Conservation (phyloP, 2,113 vertebrate genomes). For the Myotis lucifugus region DNA sequence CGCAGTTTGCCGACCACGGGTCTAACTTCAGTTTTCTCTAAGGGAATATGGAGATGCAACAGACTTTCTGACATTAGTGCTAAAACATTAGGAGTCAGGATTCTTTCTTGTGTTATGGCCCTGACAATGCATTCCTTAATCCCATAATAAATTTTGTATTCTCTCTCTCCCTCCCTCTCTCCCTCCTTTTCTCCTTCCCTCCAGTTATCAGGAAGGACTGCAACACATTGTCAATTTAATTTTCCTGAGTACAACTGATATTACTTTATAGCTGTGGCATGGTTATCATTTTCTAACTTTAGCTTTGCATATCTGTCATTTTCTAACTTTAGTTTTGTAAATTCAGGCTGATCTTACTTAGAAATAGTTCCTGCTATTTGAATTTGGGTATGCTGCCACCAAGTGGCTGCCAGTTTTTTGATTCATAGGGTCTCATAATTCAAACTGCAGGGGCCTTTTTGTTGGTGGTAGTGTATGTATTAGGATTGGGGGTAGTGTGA, state of each 20-base stretch:
- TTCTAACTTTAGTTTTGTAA: conserved; percentile 68
- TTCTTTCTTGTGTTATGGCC: conserved; percentile 36
- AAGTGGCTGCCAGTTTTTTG: conserved; percentile 55
- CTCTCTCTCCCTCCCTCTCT: not conserved
- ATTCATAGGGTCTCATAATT: not conserved
- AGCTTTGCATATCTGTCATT: conserved; percentile 62
- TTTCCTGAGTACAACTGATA: conserved; percentile 42
- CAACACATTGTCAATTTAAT: not conserved
- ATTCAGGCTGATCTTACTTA: conserved; percentile 49
- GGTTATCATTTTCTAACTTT: conserved; percentile 63
- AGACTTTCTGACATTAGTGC: not conserved
- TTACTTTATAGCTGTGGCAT: conserved; percentile 44
- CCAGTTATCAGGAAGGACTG: not conserved
- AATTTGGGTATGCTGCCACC: conserved; percentile 72
- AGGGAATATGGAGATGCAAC: not conserved
- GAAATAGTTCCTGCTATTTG: conserved; percentile 53
- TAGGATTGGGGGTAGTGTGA: not conserved
- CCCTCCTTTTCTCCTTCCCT: not conserved
- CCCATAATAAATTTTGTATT: not conserved
- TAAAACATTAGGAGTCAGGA: not conserved
- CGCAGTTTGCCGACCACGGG: too few relatives aligned
- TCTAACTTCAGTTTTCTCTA: conserved; percentile 22
- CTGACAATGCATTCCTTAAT: not conserved
- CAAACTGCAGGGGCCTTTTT: not conserved
- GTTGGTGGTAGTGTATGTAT: not conserved